A percentile compares a stretch with the other conserved stretches of the same genome.
These are phyloP conservation scores for Glaucopsyche alexis DNA, from an alignment of 2,888 invertebrate species.

Conservation along the genomic window DNA sequence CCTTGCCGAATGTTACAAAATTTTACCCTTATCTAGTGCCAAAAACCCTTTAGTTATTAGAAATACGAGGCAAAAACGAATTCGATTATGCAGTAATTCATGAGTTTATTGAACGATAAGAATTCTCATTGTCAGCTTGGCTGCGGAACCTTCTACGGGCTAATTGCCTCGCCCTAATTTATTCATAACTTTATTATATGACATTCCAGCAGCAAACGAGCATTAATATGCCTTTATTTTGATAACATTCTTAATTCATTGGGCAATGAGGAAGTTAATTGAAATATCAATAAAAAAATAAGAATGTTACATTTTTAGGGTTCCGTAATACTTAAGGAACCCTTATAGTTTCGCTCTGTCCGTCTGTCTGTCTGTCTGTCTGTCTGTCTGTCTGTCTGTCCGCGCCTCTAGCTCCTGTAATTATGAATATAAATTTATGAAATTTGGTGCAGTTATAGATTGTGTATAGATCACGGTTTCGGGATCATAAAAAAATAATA, in stretches of 20 bases:
- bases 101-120: constrained; percentile 19
- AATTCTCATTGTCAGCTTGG: constrained; percentile 20
- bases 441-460: too few relatives aligned
- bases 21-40: constrained; percentile 1
- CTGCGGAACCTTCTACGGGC: not conserved
- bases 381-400: too few relatives aligned
- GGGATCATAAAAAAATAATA: too few relatives aligned
- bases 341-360: too few relatives aligned
- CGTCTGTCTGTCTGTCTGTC: too few relatives aligned
- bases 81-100: constrained; percentile 23
- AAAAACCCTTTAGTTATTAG: not conserved
- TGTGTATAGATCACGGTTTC: too few relatives aligned
- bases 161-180: constrained; percentile 15
- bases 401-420: too few relatives aligned
- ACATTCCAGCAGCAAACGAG: not conserved
- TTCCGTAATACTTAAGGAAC: too few relatives aligned
- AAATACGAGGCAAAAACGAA: constrained; percentile 7
- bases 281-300: not conserved
- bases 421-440: too few relatives aligned
- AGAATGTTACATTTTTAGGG: not conserved
- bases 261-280: not conserved
- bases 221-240: not conserved
- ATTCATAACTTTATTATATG: constrained; percentile 16
- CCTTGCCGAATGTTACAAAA: not conserved
- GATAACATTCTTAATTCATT: not conserved